Evolutionary conservation across 1,140 invertebrate species (phyloP).

Genomic region (Ceratina calcarata): DNA sequence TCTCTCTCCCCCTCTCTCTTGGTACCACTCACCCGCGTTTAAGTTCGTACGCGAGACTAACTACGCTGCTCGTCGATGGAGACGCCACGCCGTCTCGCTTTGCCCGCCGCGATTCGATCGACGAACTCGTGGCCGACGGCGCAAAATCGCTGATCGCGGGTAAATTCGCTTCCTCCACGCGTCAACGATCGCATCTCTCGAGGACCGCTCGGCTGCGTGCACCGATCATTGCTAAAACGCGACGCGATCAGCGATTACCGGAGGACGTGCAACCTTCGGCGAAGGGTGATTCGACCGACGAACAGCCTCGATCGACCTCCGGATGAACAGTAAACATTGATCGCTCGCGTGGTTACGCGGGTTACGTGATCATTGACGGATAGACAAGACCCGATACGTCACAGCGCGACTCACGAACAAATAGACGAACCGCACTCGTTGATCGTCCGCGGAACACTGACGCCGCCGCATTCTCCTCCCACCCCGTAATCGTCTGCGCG

Average conservation of each 20-base stretch:
- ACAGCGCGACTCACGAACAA: conserved; percentile 9
- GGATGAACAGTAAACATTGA: not conserved
- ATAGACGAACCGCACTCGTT: conserved; percentile 50
- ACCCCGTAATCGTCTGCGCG: conserved; percentile 14
- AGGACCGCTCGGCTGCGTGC: not conserved
- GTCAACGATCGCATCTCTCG: conserved; percentile 24
- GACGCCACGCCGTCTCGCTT: conserved; percentile 47
- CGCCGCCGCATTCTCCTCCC: conserved; percentile 20
- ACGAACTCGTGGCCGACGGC: conserved; percentile 16
- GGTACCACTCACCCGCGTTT: conserved; percentile 38
- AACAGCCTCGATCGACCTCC: not conserved
- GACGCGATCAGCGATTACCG: not conserved
- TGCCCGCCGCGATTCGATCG: conserved; percentile 1
- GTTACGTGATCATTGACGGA: not conserved
- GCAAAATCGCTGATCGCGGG: conserved; percentile 2
- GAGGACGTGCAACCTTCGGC: not conserved
- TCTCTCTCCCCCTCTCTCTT: not conserved
- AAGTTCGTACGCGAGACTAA: conserved; percentile 4
- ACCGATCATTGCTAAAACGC: not conserved
- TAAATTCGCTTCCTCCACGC: not conserved
- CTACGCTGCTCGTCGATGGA: not conserved
- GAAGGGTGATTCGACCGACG: not conserved
- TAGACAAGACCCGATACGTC: not conserved
- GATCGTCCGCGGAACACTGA: conserved; percentile 53
- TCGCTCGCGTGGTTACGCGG: not conserved